Percentiles rank a stretch among this genome's conserved stretches.
phyloP scores from a whole-genome alignment of 2,797 vertebrate species.

The Alca torda region DNA sequence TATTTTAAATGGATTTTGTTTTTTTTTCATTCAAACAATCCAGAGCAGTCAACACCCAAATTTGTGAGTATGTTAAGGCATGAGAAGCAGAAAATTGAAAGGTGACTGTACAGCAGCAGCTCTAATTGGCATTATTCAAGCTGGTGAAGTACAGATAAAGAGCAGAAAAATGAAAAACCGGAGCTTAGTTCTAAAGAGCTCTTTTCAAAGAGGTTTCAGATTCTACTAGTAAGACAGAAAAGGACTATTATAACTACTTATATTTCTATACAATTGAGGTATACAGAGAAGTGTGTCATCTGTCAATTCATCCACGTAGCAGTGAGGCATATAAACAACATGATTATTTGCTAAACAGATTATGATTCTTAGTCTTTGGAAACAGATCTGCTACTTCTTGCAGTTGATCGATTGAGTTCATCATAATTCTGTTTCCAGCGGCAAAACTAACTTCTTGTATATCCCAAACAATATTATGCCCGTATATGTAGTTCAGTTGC shows the following conservation, averaged over 20 bases:
- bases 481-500: background rate
- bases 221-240: background rate
- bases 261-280: background rate
- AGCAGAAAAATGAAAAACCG: background rate
- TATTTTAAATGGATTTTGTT: slow-evolving; percentile 13
- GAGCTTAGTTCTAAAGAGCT: background rate
- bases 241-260: background rate
- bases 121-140: slow-evolving; percentile 3
- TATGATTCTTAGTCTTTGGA: background rate
- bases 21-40: background rate
- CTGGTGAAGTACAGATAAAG: slow-evolving; percentile 5
- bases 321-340: background rate
- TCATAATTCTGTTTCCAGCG: background rate
- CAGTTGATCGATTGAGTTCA: background rate
- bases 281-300: background rate
- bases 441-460: background rate
- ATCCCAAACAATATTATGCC: background rate
- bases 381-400: background rate
- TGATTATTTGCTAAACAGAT: background rate
- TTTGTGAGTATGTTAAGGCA: background rate
- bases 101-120: background rate
- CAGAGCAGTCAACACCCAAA: background rate
- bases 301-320: background rate
- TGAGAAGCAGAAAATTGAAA: slow-evolving; percentile 38
- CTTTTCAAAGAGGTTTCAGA: background rate